These are phyloP conservation scores for Ectropis grisescens DNA, from an alignment of 1,140 invertebrate species.

Conservation along the genomic window DNA sequence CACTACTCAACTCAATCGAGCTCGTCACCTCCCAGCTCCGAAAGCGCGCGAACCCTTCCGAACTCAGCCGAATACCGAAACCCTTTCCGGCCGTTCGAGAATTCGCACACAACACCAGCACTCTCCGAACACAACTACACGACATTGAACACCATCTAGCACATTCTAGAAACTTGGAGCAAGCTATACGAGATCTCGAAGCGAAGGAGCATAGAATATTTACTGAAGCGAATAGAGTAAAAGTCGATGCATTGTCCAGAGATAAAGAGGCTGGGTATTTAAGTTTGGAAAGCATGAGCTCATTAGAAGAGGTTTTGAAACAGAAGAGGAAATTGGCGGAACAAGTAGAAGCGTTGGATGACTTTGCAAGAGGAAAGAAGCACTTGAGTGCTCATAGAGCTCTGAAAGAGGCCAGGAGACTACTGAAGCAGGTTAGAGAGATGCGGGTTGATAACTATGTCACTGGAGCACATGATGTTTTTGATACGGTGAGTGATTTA, in stretches of 20 bases:
- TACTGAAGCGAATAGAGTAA: slow-evolving; percentile 31
- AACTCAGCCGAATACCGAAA: slow-evolving; percentile 78
- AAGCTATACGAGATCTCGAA: slow-evolving; percentile 24
- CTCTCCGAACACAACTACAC: slow-evolving; percentile 22
- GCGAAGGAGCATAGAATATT: slow-evolving; percentile 34
- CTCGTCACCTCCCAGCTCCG: slow-evolving; percentile 70
- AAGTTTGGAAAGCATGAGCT: slow-evolving; percentile 51
- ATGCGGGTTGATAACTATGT: slow-evolving; percentile 60
- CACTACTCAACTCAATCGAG: slow-evolving; percentile 83
- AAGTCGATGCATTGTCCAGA: slow-evolving; percentile 28
- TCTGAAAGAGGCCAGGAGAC: slow-evolving; percentile 70
- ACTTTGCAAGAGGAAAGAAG: slow-evolving; percentile 71
- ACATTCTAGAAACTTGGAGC: slow-evolving; percentile 25
- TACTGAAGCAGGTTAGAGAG: slow-evolving; percentile 71
- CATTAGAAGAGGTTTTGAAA: slow-evolving; percentile 43
- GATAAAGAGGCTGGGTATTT: slow-evolving; percentile 33
- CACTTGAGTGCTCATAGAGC: slow-evolving; percentile 73
- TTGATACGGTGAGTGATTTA: slow-evolving; percentile 60
- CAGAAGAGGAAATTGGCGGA: slow-evolving; percentile 32
- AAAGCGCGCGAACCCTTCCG: slow-evolving; percentile 67
- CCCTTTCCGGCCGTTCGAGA: slow-evolving; percentile 77
- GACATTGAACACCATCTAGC: slow-evolving; percentile 18
- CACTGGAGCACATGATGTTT: slow-evolving; percentile 63
- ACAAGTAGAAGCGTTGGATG: slow-evolving; percentile 56
- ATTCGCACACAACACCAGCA: slow-evolving; percentile 41